phyloP scores from a whole-genome alignment of 2,797 vertebrate species.

The Lycodopsis pacificus region DNA sequence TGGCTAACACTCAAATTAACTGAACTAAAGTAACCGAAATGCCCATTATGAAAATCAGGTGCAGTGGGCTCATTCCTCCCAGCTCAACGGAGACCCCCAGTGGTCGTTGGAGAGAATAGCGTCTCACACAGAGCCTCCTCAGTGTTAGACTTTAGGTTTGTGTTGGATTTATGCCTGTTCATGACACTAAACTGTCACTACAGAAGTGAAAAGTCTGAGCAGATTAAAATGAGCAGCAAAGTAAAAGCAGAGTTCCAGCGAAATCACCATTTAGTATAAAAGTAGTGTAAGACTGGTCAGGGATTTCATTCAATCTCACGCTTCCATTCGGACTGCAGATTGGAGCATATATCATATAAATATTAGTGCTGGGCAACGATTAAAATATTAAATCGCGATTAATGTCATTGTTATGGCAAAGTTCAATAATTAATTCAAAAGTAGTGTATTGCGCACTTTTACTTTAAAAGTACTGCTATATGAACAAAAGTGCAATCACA shows the following conservation, averaged over 20 bases:
- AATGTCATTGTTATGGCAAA: too few relatives aligned
- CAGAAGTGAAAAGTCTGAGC: not conserved
- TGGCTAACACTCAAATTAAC: slow-evolving; percentile 77
- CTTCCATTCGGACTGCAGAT: too few relatives aligned
- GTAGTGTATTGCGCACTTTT: too few relatives aligned
- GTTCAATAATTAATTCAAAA: too few relatives aligned
- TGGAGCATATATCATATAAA: too few relatives aligned
- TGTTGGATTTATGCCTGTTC: not conserved
- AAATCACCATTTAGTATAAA: not conserved
- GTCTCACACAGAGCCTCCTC: too few relatives aligned
- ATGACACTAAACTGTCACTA: not conserved
- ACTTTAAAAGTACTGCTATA: too few relatives aligned
- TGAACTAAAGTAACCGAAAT: slow-evolving; percentile 73
- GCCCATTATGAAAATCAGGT: slow-evolving; percentile 69
- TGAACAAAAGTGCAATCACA: too few relatives aligned
- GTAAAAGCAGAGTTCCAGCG: not conserved
- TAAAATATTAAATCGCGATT: too few relatives aligned
- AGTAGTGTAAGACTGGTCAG: too few relatives aligned
- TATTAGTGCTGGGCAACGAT: too few relatives aligned
- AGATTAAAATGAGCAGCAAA: not conserved
- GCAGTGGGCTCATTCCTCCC: fast-evolving
- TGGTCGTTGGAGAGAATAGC: slow-evolving; percentile 23
- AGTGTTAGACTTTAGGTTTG: not conserved
- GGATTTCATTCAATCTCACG: not conserved
- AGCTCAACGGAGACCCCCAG: slow-evolving; percentile 66